Evolutionary conservation across 2,888 invertebrate genomes (phyloP), one percentile per base, ranked within the genome.

Genomic region (Alcis repandata): DNA sequence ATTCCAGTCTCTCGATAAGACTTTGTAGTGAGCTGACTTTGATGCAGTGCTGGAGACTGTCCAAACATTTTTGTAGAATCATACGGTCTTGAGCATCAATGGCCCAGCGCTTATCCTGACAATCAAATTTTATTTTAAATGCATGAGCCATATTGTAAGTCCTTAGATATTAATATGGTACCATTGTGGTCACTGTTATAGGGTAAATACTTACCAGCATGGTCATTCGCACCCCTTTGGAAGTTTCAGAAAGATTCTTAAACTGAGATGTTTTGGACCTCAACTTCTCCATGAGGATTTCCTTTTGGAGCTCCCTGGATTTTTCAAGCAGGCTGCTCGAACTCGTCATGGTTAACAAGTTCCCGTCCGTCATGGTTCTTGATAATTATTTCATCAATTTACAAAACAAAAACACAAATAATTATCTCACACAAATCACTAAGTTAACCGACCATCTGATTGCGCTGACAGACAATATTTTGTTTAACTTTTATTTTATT

Each of bases 21-120:
- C 98, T 98, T 84, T 98, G 98, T 53, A 98, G 92, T 0, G 98
- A 98, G 66, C 97, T 97, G 1, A 98, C 98, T 95, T 98, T 98
- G 73, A 99, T 98, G 68, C 98, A 98, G 88, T 98, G 97, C 82
- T 98, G 98, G 75, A 99, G 94, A 64, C 97, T 97, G 84, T 99
- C 98, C 70, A 99, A 92, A 86, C 98, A 98, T 90, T 97, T 97
- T 86, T 98, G 98, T 67, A 98, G 94, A 77, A 97, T 97, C 79
- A 95, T 95, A 80, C 97, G 96, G 83, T 98, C 98, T 41, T 96
- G 95, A 77, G 95, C 96, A 80, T 99, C 98, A 59, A 98, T 94
- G 4, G 97, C 96, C 91, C 97, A 98, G 68, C 98, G 94, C 86
- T 98, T 98, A 81, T 98, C 98, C 97, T 97, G 83, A 17, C 89